Evolutionary conservation across 2,888 invertebrate genomes (phyloP).

Genomic region (Pristionchus maxplancki): DNA sequence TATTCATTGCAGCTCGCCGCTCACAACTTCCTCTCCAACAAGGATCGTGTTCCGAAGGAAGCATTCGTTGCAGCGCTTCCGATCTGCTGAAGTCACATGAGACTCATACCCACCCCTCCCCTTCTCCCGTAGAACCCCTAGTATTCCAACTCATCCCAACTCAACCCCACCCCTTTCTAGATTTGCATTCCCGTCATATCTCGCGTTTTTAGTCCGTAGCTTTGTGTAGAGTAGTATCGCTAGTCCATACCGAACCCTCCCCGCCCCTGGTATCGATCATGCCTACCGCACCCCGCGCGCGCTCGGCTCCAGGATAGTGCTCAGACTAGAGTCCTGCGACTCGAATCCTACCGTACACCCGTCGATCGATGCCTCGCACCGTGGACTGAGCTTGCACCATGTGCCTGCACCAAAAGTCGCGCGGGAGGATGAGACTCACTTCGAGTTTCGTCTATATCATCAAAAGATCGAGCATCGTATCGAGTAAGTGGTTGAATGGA

Average conservation of each 20-base stretch:
- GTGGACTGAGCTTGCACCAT: neutral
- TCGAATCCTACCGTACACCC: conserved; percentile 49
- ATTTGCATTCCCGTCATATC: too few relatives aligned
- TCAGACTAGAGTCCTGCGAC: conserved; percentile 35
- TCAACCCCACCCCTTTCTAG: neutral
- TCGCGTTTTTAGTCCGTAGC: too few relatives aligned
- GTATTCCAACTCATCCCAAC: too few relatives aligned
- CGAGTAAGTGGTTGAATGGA: conserved; percentile 19
- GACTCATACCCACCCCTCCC: neutral
- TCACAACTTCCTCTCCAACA: neutral
- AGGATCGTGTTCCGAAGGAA: neutral
- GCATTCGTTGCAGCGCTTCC: neutral
- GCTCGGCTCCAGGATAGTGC: neutral
- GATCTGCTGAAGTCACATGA: too few relatives aligned
- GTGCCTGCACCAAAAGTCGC: neutral
- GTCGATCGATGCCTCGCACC: conserved; percentile 25
- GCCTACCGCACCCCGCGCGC: neutral
- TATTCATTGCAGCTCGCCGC: neutral
- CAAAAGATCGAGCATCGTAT: neutral
- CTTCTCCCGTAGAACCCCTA: too few relatives aligned
- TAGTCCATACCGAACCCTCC: neutral
- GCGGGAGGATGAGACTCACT: neutral
- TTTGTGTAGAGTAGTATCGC: too few relatives aligned
- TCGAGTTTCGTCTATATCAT: neutral
- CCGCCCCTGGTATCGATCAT: neutral